phyloP scores from a whole-genome alignment of 2,113 vertebrate genomes.

The Camarhynchus parvulus region DNA sequence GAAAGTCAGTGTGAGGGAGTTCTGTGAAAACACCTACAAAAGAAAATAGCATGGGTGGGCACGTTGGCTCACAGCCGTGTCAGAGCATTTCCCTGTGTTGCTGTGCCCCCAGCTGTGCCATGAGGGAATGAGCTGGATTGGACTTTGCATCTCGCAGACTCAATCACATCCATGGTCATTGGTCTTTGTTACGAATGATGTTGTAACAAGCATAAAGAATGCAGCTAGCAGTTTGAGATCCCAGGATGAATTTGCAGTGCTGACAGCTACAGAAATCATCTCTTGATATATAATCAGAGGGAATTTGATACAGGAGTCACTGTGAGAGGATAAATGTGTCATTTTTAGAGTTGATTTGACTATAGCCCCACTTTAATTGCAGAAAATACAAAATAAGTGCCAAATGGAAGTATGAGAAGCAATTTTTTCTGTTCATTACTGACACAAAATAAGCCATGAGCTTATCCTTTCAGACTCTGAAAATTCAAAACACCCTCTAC shows the following conservation, averaged over 20 bases:
- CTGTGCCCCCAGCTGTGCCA: not conserved
- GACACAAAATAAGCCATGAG: conserved; percentile 55
- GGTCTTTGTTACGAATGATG: not conserved
- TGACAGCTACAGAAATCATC: conserved; percentile 64
- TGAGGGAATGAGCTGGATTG: not conserved
- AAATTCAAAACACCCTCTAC: conserved; percentile 66
- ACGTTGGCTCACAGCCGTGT: not conserved
- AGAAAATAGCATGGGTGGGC: fast-evolving
- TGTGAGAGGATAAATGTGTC: conserved; percentile 52
- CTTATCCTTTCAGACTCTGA: conserved; percentile 66
- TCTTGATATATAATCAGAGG: conserved; percentile 60
- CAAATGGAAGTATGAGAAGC: conserved; percentile 60
- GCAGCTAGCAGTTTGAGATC: conserved; percentile 59
- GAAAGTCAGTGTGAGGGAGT: not conserved
- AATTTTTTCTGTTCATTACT: conserved; percentile 62
- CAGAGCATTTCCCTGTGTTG: not conserved
- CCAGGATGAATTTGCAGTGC: conserved; percentile 41
- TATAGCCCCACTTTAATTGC: conserved; percentile 65
- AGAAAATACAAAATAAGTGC: conserved; percentile 67
- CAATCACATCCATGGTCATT: conserved; percentile 1
- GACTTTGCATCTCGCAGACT: not conserved
- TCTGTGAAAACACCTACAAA: not conserved
- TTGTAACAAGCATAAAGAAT: conserved; percentile 70
- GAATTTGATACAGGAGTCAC: conserved; percentile 53
- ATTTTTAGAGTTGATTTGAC: conserved; percentile 46